Evolutionary conservation across 2,113 vertebrate species (phyloP).

Genomic region (Ovibos moschatus): DNA sequence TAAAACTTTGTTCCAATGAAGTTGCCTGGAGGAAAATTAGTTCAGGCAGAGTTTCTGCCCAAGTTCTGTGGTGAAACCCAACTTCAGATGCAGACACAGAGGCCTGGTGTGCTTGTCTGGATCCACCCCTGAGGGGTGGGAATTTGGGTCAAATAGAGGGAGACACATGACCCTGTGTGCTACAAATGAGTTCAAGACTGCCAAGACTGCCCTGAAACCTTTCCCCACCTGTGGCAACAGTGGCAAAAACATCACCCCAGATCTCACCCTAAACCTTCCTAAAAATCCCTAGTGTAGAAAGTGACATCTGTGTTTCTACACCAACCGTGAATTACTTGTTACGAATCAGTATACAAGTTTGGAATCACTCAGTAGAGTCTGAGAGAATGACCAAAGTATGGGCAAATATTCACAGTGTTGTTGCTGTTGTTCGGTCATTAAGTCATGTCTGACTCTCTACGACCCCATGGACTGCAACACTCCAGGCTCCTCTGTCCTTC

Average conservation of each 20-base stretch:
- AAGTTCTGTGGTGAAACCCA: neutral
- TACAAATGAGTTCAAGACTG: neutral
- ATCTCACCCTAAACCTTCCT: neutral
- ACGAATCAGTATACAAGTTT: neutral
- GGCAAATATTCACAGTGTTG: neutral
- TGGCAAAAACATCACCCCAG: neutral
- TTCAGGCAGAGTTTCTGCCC: neutral
- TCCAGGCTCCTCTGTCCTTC: neutral
- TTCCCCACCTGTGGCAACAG: too few relatives aligned
- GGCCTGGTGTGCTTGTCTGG: rapidly evolving
- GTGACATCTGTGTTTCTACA: neutral
- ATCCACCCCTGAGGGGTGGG: rapidly evolving
- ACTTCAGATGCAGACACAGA: neutral
- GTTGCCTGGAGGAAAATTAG: neutral
- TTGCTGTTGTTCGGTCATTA: neutral
- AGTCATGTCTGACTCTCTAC: neutral
- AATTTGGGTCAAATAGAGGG: neutral
- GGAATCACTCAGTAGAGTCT: neutral
- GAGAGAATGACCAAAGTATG: neutral
- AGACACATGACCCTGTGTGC: neutral
- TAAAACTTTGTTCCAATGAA: slow-evolving; percentile 46
- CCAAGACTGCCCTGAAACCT: neutral
- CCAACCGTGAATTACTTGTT: neutral
- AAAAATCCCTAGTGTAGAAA: neutral
- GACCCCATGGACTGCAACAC: neutral